Evolutionary conservation across 2,113 vertebrate genomes (phyloP), one percentile per base, ranked within the genome.

Genomic region (Lucifuga dentata): DNA sequence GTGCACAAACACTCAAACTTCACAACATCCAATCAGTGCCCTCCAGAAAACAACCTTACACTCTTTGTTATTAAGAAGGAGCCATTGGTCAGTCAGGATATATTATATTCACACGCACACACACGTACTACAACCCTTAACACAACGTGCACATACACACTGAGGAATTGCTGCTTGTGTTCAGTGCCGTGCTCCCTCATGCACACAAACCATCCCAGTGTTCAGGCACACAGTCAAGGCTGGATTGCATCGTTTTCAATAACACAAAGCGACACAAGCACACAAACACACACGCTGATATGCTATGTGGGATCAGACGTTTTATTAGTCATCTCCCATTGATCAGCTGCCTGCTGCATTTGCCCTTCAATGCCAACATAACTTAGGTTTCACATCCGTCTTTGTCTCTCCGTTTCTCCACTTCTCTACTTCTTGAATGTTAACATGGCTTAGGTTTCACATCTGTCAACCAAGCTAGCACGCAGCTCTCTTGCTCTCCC

Each of bases 301-400:
- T 29, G 35, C 40, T 52, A 0, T 5, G 58, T 66, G 63, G 33
- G 23, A 80, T 76, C 46, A 26, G 9, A 59, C 44, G 62, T 73
- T 62, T 80, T 68, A 81, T 84, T 69, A 68, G 70, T 80, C 76
- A 64, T 72, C 65, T 70, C 76, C 72, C 69, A 86, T 84, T 81
- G 81, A 86, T 86, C 75, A 68, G 65, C 65, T 74, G 77, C 74
- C 80, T 35, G 50, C 57, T 76, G 73, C 60, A 51, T 68, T 73
- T 48, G 73, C 74, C 80, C 81, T 85, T 74, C 79, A 68, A 23
- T 12, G 69, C 68, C 76, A 61, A 11, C 48, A 59, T 24, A 59
- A 43, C 58, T 75, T 71, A 57, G 43, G 56, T 52, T 69, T 46
- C 43, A 53, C 71, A 79, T 86, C 70, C 23, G 43, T 80, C 78